phyloP scores from a whole-genome alignment of 2,888 invertebrate species.

The Unio delphinus region DNA sequence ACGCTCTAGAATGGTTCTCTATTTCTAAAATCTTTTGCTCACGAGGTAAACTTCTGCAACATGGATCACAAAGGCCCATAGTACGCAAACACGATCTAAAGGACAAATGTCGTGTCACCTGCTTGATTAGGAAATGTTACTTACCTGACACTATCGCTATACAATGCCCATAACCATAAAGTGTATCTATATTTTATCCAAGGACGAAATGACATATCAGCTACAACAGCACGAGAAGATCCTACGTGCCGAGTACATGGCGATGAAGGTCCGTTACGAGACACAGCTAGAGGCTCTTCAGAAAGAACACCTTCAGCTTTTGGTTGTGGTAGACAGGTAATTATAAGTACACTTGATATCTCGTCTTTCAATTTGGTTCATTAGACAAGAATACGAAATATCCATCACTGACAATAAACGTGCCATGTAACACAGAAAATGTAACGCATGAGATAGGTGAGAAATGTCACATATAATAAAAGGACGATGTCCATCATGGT shows the following conservation, averaged over 20 bases:
- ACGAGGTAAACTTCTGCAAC: too few species aligned
- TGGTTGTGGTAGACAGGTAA: conserved; percentile 3
- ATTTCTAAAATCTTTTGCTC: too few species aligned
- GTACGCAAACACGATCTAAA: too few species aligned
- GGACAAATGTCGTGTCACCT: background rate
- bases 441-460: too few species aligned
- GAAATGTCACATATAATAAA: too few species aligned
- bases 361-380: too few species aligned
- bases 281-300: conserved; percentile 53
- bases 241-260: conserved; percentile 54
- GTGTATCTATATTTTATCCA: conserved; percentile 2
- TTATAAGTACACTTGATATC: background rate
- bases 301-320: conserved; percentile 36
- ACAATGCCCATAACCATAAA: background rate
- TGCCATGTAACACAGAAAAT: too few species aligned
- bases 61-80: too few species aligned
- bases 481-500: too few species aligned
- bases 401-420: too few species aligned
- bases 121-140: background rate
- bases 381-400: too few species aligned
- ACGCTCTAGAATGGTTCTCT: too few species aligned
- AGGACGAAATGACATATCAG: conserved; percentile 62
- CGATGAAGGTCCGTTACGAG: conserved; percentile 62
- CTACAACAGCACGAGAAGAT: conserved; percentile 60
- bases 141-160: background rate